Evolutionary conservation across 2,888 invertebrate species (phyloP).

Genomic region (Ceriagrion tenellum): DNA sequence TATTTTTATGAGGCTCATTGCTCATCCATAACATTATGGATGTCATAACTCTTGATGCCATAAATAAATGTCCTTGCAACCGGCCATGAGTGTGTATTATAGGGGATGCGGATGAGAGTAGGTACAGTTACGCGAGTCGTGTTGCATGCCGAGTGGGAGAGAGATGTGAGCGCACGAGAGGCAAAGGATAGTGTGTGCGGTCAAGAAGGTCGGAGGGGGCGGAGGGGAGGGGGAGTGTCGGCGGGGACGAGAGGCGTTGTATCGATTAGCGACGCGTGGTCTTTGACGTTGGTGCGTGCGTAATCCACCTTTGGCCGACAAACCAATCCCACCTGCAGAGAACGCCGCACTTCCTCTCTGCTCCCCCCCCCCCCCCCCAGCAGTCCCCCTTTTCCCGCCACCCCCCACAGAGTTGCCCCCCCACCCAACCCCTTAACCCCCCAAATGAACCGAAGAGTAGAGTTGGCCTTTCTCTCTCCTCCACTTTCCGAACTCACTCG

Average conservation of each 20-base stretch:
- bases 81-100: no score
- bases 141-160: neutral
- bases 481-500: no score
- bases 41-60: no score
- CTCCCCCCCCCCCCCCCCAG: neutral
- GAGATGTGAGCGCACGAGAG: neutral
- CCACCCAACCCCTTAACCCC: neutral
- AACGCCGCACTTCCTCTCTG: neutral
- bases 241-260: neutral
- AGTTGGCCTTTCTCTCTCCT: no score
- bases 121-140: no score
- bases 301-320: neutral
- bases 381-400: no score
- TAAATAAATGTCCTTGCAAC: no score
- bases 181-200: neutral
- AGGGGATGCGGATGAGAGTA: no score
- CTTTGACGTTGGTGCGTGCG: constrained; percentile 4
- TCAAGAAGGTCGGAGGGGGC: neutral
- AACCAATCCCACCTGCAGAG: neutral
- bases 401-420: neutral
- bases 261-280: neutral
- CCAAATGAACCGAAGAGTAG: neutral
- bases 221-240: neutral
- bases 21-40: no score
- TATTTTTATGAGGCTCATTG: no score